Conservation (phyloP, 2,113 vertebrate genomes). For the Carlito syrichta region DNA sequence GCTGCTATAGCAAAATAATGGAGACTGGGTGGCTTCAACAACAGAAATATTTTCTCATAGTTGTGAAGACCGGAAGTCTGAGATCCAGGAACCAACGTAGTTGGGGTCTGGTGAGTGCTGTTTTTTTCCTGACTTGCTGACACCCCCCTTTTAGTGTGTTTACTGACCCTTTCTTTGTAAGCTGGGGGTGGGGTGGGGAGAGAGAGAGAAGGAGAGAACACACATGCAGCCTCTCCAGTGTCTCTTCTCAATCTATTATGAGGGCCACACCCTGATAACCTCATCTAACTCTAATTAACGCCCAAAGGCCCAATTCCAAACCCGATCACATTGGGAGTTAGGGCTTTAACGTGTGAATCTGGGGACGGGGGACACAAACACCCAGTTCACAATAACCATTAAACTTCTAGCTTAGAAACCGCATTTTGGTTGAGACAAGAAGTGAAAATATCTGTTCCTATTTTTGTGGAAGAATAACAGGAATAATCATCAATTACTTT, state of each 20-base stretch:
- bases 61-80: neutral
- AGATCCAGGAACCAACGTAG: neutral
- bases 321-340: neutral
- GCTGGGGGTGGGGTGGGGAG: rapidly evolving
- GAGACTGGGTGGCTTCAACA: neutral
- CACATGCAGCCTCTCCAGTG: neutral
- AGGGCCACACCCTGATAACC: neutral
- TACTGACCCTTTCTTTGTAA: neutral
- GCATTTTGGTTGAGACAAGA: neutral
- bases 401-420: neutral
- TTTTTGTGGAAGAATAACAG: neutral
- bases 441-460: neutral
- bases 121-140: too few species aligned
- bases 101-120: neutral
- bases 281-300: neutral
- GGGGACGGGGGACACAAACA: neutral
- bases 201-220: neutral
- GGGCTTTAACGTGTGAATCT: neutral
- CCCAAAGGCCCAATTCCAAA: neutral
- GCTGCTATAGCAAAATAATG: neutral
- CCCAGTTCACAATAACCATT: neutral
- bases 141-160: neutral
- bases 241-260: neutral
- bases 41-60: neutral
- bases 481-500: neutral